Conservation (phyloP, 2,113 vertebrate genomes). For the Emydocephalus ijimae region DNA sequence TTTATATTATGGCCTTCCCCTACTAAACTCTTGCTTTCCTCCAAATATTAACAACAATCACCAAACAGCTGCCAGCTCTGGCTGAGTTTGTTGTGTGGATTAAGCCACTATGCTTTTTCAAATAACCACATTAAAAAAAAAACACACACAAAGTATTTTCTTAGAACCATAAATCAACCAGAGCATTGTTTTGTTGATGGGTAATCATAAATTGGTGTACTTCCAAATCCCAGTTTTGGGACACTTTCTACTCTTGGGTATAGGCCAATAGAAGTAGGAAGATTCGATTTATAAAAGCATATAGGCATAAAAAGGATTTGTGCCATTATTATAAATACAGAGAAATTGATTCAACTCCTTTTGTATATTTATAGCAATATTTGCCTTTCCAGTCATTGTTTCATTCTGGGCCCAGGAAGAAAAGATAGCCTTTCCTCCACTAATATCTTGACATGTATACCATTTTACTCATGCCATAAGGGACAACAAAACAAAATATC, state of each 20-base stretch:
- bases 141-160: neutral
- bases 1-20: neutral
- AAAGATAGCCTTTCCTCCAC: neutral
- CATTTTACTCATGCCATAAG: neutral
- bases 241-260: neutral
- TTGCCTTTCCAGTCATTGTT: neutral
- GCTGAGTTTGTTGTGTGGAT: neutral
- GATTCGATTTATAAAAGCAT: neutral
- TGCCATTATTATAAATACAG: neutral
- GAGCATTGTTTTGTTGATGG: neutral
- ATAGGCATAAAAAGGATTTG: neutral
- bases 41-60: neutral
- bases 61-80: neutral
- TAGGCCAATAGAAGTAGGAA: neutral
- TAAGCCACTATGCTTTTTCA: neutral
- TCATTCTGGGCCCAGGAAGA: neutral
- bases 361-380: neutral
- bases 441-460: neutral
- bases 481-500: neutral
- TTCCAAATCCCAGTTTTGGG: neutral
- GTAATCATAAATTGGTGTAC: neutral
- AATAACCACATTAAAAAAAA: neutral
- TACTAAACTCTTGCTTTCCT: neutral
- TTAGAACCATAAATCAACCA: neutral
- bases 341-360: neutral